These are phyloP conservation scores for Nomada flava DNA, from an alignment of 2,888 invertebrate species.

Conservation along the genomic window DNA sequence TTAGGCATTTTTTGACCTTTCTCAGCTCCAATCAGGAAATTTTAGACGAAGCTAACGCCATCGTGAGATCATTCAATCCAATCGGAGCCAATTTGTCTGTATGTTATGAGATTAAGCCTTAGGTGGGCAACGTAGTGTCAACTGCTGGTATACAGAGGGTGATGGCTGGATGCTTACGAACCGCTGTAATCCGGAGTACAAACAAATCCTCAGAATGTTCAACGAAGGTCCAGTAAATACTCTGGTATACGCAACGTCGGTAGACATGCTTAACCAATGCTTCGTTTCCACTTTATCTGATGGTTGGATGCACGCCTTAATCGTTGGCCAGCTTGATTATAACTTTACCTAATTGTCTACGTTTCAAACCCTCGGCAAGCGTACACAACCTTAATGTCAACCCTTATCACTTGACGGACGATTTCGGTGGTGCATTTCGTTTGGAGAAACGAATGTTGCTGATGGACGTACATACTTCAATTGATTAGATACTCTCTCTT, in stretches of 20 bases:
- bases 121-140: slow-evolving; percentile 56
- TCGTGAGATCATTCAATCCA: slow-evolving; percentile 57
- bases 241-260: slow-evolving; percentile 34
- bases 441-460: too few species aligned
- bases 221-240: slow-evolving; percentile 67
- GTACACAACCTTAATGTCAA: slow-evolving; percentile 10
- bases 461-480: too few species aligned
- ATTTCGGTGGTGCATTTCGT: slow-evolving; percentile 35
- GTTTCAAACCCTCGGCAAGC: slow-evolving; percentile 45
- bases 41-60: slow-evolving; percentile 33
- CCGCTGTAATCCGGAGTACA: slow-evolving; percentile 76
- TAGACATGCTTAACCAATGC: slow-evolving; percentile 42
- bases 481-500: too few species aligned
- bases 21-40: not conserved
- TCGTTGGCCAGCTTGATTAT: slow-evolving; percentile 65
- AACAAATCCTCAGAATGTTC: slow-evolving; percentile 74
- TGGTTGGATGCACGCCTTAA: slow-evolving; percentile 47
- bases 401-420: not conserved
- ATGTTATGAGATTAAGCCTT: slow-evolving; percentile 61
- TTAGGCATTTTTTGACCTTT: not conserved
- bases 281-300: slow-evolving; percentile 43
- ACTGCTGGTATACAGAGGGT: slow-evolving; percentile 54
- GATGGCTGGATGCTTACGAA: slow-evolving; percentile 51
- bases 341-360: slow-evolving; percentile 64
- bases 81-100: slow-evolving; percentile 65